These are phyloP conservation scores for Homalodisca vitripennis DNA, from an alignment of 1,140 invertebrate species.

Conservation along the genomic window DNA sequence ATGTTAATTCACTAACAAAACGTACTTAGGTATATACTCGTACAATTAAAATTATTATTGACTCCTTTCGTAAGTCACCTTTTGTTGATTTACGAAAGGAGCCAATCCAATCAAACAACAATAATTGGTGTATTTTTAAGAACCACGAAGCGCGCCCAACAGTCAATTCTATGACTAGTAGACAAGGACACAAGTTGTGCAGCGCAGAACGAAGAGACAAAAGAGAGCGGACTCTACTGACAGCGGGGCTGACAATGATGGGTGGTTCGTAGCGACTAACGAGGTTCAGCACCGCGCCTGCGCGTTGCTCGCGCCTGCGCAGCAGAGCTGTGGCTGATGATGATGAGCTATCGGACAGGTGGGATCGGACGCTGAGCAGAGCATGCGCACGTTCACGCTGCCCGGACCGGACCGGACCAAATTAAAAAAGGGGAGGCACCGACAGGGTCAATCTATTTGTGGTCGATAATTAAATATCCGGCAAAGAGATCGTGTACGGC, in stretches of 20 bases:
- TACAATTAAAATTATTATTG: too few relatives aligned
- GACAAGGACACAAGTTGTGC: background rate
- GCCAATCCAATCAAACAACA: too few relatives aligned
- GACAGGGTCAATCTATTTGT: conserved; percentile 10
- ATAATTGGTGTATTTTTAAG: too few relatives aligned
- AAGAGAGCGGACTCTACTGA: background rate
- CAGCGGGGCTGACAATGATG: background rate
- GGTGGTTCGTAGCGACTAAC: background rate
- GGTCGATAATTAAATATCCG: conserved; percentile 20
- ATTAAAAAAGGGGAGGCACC: too few relatives aligned
- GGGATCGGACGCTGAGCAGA: too few relatives aligned
- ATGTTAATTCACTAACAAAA: too few relatives aligned
- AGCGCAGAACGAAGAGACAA: background rate
- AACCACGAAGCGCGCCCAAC: too few relatives aligned
- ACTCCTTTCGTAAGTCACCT: too few relatives aligned
- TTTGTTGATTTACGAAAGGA: too few relatives aligned
- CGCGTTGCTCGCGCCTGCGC: background rate
- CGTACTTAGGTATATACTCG: too few relatives aligned
- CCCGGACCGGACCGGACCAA: too few relatives aligned
- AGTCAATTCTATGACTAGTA: too few relatives aligned
- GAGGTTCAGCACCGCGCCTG: background rate
- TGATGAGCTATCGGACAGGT: conserved; percentile 14
- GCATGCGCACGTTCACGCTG: background rate
- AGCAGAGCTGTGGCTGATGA: conserved; percentile 11
- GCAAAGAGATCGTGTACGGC: conserved; percentile 1